These are phyloP conservation scores for Amiota mariae DNA, from an alignment of 2,888 invertebrate genomes.

Conservation along the genomic window DNA sequence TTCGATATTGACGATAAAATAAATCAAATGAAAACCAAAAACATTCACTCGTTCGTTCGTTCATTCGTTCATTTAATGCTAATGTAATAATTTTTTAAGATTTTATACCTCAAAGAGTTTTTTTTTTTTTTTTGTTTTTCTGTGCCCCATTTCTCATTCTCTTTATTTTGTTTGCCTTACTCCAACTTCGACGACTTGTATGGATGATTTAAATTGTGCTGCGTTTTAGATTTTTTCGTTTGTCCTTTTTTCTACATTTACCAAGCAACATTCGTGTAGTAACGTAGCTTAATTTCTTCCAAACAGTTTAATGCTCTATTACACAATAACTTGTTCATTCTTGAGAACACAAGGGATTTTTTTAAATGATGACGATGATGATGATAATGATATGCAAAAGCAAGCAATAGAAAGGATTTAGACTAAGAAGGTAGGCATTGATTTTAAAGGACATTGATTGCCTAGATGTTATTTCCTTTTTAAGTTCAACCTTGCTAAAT, in stretches of 20 bases:
- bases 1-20: too few species aligned
- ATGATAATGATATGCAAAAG: not conserved
- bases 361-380: not conserved
- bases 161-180: not conserved
- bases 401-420: not conserved
- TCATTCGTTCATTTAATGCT: constrained; percentile 29
- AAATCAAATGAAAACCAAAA: too few species aligned
- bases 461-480: too few species aligned
- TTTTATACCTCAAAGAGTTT: constrained; percentile 16
- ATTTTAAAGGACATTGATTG: constrained; percentile 1
- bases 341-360: too few species aligned
- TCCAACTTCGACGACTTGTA: too few species aligned
- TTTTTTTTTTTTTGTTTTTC: not conserved
- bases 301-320: constrained; percentile 35
- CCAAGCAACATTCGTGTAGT: not conserved
- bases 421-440: too few species aligned
- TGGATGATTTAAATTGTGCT: too few species aligned
- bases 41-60: constrained; percentile 4
- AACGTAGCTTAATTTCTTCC: constrained; percentile 14
- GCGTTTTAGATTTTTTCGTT: not conserved
- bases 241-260: not conserved
- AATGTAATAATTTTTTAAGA: constrained; percentile 36
- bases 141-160: not conserved
- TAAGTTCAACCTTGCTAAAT: too few species aligned
- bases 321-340: constrained; percentile 33